These are phyloP conservation scores for Physella acuta DNA, from an alignment of 1,140 invertebrate species.

Conservation along the genomic window DNA sequence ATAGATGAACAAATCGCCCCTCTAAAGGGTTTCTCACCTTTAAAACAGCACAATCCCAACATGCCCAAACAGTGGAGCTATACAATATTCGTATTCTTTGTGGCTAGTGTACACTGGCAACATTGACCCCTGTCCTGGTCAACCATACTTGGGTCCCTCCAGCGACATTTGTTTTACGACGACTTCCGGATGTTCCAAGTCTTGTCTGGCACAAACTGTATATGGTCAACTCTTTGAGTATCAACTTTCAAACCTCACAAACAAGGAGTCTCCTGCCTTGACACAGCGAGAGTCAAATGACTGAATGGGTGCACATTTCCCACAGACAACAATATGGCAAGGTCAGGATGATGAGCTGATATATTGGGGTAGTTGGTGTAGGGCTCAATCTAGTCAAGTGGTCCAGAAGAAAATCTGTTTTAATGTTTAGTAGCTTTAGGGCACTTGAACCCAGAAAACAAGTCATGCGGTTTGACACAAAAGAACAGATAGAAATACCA, in stretches of 20 bases:
- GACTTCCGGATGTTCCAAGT: not conserved
- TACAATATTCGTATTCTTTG: slow-evolving; percentile 32
- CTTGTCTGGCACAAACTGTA: not conserved
- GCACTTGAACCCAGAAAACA: slow-evolving; percentile 25
- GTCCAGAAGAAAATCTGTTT: slow-evolving; percentile 30
- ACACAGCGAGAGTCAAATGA: slow-evolving; percentile 29
- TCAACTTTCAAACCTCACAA: not conserved
- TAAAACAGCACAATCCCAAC: slow-evolving; percentile 35
- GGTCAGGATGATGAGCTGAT: slow-evolving; percentile 26
- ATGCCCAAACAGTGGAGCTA: slow-evolving; percentile 41
- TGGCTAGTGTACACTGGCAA: slow-evolving; percentile 31
- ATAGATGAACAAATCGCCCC: slow-evolving; percentile 16
- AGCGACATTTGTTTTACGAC: not conserved
- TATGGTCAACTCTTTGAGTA: not conserved
- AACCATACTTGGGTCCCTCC: not conserved
- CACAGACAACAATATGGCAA: slow-evolving; percentile 33
- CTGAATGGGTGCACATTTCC: slow-evolving; percentile 22
- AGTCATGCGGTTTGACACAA: slow-evolving; percentile 31
- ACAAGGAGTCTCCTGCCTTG: slow-evolving; percentile 23
- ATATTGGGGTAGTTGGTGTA: not conserved
- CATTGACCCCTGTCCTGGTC: not conserved
- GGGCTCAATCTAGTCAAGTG: slow-evolving; percentile 16
- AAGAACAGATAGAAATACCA: slow-evolving; percentile 41
- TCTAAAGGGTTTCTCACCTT: slow-evolving; percentile 32
- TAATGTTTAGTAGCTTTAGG: slow-evolving; percentile 30